phyloP scores from a whole-genome alignment of 1,140 invertebrate species.

The Sarcophaga peregrina region DNA sequence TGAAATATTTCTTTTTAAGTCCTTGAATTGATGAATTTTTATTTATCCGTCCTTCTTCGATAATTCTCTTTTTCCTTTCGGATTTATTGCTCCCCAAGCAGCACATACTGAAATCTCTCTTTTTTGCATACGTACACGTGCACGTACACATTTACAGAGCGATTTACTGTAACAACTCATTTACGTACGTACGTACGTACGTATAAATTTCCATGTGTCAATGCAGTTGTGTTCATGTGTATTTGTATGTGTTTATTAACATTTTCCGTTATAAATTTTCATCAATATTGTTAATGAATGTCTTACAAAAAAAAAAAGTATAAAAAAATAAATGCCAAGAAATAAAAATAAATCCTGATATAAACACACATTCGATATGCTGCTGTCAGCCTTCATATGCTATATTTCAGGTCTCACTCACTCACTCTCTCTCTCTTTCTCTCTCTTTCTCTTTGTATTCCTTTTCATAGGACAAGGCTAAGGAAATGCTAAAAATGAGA shows the following conservation, averaged over 20 bases:
- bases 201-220: background rate
- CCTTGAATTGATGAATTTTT: constrained; percentile 8
- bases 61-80: background rate
- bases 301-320: background rate
- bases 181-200: background rate
- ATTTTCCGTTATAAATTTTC: background rate
- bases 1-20: background rate
- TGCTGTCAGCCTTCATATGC: too few relatives aligned
- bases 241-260: background rate
- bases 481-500: background rate
- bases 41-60: background rate
- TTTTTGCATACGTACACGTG: background rate
- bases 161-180: background rate
- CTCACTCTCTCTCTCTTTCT: background rate
- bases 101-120: too few relatives aligned
- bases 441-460: background rate
- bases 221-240: background rate
- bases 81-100: background rate
- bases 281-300: constrained; percentile 27
- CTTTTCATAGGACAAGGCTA: background rate
- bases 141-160: background rate
- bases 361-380: background rate
- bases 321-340: background rate
- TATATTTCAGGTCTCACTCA: background rate
- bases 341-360: constrained; percentile 1